Base-by-base conservation (phyloP, 1,140 invertebrate species). In the Phymastichus coffea region DNA sequence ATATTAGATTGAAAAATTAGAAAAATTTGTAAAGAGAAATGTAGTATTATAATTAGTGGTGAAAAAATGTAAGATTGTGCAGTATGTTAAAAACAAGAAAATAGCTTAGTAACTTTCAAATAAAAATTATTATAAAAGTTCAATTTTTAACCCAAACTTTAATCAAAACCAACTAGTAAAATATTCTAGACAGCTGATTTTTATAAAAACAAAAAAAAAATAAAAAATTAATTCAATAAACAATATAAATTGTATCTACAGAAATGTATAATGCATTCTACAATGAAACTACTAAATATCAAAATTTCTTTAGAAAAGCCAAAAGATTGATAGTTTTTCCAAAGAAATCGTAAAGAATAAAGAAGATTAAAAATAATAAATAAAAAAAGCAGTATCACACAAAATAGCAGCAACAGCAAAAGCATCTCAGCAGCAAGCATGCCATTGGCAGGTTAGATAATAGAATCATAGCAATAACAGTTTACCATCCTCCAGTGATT, bases 401-500 rank as follows among this genome's bases (percentile, higher is more conserved):
- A 15, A 40, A 40, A 22, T 38, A 28, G 26, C 33, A 62, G 43
- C 22, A 53, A 60, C 25, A 40, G 22, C 33, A 63, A 48, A 48
- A 46, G 41, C 26, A 64, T 30, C 17, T 47, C 64, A 71, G 67
- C 62, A 70, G 68, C 67, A 73, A 66, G 61, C 71, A 78, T 74
- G 71, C 70, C 71, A 70, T 66, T 66, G 62, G 70, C 70, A 69
- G 65, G 55, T 63, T 62, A 64, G 58, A 71, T n/a, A 51, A 44
- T 37, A 60, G n/a, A 38, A 69, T 71, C 67, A 73, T 72, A 77
- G 73, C 70, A 79, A 76, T 74, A 80, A 75, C 67, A 74, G 70
- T 77, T 82, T 83, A 84, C 82, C 83, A 73, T 83, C 75, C 68
- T 81, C 81, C 77, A 85, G 82, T 87, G 85, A 83, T 83, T 86